Evolutionary conservation across 2,888 invertebrate genomes (phyloP), one percentile per base, ranked within the genome.

Genomic region (Mylabris sibirica): DNA sequence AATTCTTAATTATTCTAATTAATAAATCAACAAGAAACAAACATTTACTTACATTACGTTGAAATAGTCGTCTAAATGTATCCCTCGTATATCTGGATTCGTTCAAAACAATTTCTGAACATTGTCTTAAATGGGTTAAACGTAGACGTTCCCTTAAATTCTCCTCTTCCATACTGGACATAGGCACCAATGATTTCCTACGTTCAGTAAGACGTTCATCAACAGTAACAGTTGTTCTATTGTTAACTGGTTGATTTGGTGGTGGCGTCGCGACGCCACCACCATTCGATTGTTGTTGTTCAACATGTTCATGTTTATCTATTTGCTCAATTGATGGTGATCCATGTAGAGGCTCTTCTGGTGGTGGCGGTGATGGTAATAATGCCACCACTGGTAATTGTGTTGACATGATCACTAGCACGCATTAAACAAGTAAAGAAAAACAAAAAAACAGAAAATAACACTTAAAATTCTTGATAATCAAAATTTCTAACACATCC

Each of bases 121-220:
- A 91, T 76, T 90, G 89, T 80, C 89, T 89, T 76, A 92, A 80
- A n/a, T 90, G 86, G 1, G 87, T 86, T 74, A 88, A 78, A 67
- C 91, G 87, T 67, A 89, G 84, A 64, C 88, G 87, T 78, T 92
- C 92, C 75, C 89, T 86, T 4, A 89, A 87, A 80, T 89, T 90
- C 79, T 92, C 92, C 77, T 90, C 90, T 78, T 92, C 92, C 91
- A 91, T 92, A 67, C 89, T 88, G 34, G 90, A 91, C 85, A 89
- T 89, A 63, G 83, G 82, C 75, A 81, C 80, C 63, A 80, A 75
- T 22, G 81, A 80, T 68, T 74, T 77, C 59, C 81, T 75, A 49
- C 81, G 75, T 62, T 72, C 69, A 26, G 79, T 79, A 24, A 81
- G 75, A 61, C 77, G 74, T 67, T 78, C 80, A 63, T 80, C 79